A percentile compares a stretch with the other conserved stretches of the same genome.
These are phyloP conservation scores for Drosophila chauvacae DNA, from an alignment of 1,140 invertebrate species.

Conservation along the genomic window DNA sequence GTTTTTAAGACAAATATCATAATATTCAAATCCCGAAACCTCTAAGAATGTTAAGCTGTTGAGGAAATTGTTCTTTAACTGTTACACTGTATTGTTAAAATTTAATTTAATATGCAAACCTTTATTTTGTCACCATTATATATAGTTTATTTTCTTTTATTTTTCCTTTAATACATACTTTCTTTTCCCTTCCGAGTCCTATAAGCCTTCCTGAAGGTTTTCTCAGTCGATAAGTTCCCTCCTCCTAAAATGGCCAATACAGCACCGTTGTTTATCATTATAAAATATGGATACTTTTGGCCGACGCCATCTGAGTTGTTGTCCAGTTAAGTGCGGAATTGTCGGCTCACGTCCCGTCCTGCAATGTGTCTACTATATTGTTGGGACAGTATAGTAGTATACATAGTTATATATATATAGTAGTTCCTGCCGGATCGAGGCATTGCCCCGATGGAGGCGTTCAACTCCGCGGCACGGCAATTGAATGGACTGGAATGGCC, in stretches of 20 bases:
- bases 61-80: too few species aligned
- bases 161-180: too few species aligned
- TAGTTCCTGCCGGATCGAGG: slow-evolving; percentile 21
- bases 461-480: slow-evolving; percentile 45
- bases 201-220: neutral
- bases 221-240: neutral
- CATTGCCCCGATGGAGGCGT: slow-evolving; percentile 42
- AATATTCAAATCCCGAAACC: too few species aligned
- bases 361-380: slow-evolving; percentile 11
- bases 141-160: neutral
- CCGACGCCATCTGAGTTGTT: slow-evolving; percentile 32
- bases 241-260: neutral
- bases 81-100: accelerated
- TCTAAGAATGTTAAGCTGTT: neutral
- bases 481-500: slow-evolving; percentile 47
- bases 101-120: neutral
- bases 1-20: too few species aligned
- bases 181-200: neutral
- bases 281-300: slow-evolving; percentile 29
- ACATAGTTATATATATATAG: neutral
- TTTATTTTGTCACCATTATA: neutral
- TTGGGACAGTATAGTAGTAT: neutral
- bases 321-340: slow-evolving; percentile 15
- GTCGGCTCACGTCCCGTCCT: slow-evolving; percentile 24
- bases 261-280: slow-evolving; percentile 29